These are phyloP conservation scores for Eulimnadia texana DNA, from an alignment of 1,140 invertebrate genomes.

Conservation along the genomic window DNA sequence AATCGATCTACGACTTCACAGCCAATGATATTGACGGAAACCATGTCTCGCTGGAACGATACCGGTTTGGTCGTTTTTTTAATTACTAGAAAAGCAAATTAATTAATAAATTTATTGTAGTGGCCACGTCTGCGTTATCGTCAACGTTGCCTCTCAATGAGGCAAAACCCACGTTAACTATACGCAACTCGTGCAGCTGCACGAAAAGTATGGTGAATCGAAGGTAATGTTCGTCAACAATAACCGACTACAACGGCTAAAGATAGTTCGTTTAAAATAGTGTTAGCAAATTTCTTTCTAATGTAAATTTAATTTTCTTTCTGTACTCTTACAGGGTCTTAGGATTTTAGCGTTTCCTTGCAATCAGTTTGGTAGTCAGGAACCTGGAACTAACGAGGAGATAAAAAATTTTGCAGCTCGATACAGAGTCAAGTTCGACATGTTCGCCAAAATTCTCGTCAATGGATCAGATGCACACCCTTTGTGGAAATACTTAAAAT, in stretches of 20 bases:
- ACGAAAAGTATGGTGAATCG: slow-evolving; percentile 51
- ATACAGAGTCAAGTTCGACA: slow-evolving; percentile 53
- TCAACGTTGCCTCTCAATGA: slow-evolving; percentile 77
- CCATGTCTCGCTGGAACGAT: slow-evolving; percentile 51
- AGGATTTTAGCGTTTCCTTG: slow-evolving; percentile 79
- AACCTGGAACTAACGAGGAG: slow-evolving; percentile 52
- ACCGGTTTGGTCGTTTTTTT: slow-evolving; percentile 28
- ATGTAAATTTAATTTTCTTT: not conserved
- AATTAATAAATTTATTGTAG: slow-evolving; percentile 1
- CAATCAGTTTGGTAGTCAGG: slow-evolving; percentile 76
- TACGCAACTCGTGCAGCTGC: slow-evolving; percentile 50
- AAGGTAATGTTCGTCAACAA: not conserved
- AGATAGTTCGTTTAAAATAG: not conserved
- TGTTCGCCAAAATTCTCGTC: slow-evolving; percentile 68
- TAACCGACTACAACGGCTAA: not conserved
- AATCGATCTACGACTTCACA: slow-evolving; percentile 56
- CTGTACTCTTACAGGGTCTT: slow-evolving; percentile 33
- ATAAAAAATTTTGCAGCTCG: slow-evolving; percentile 55
- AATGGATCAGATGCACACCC: slow-evolving; percentile 74
- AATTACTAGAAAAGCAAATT: not conserved
- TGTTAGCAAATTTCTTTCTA: not conserved
- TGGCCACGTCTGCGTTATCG: slow-evolving; percentile 55
- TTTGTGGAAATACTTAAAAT: slow-evolving; percentile 71
- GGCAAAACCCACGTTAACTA: slow-evolving; percentile 65
- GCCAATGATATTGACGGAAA: slow-evolving; percentile 59